Percentiles rank a stretch among this genome's conserved stretches.
Conservation (phyloP, 2,797 vertebrate genomes). For the Bradypus variegatus region DNA sequence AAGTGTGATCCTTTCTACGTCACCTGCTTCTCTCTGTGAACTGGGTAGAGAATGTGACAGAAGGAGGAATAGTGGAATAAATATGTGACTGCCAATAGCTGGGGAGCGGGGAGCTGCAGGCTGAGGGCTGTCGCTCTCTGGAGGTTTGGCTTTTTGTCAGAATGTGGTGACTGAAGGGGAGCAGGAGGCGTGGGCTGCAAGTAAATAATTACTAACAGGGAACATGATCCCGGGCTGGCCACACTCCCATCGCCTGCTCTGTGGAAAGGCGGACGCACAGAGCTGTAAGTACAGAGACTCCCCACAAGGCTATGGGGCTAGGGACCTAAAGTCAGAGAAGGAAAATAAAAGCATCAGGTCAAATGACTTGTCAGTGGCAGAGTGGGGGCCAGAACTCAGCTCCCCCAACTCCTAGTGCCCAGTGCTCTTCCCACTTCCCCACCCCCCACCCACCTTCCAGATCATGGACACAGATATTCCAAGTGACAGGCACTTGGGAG, state of each 20-base stretch:
- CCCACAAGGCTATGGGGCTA: accelerated
- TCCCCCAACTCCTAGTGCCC: background rate
- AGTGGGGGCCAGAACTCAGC: background rate
- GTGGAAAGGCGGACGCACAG: background rate
- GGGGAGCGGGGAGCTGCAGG: background rate
- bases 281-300: background rate
- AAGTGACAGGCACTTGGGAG: background rate
- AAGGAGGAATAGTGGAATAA: background rate
- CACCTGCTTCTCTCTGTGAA: background rate
- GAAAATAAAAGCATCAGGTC: too few species aligned
- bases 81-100: too few species aligned
- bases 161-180: background rate
- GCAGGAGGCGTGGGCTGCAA: background rate
- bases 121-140: background rate
- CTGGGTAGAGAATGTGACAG: background rate
- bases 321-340: too few species aligned
- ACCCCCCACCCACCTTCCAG: background rate
- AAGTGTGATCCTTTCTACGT: background rate
- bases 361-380: too few species aligned
- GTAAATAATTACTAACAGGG: background rate
- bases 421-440: background rate
- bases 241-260: background rate
- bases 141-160: background rate
- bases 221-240: background rate
- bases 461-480: background rate